Percentiles rank a stretch among this genome's conserved stretches.
Conservation (phyloP, 1,140 invertebrate genomes). For the Brachionus calyciflorus region DNA sequence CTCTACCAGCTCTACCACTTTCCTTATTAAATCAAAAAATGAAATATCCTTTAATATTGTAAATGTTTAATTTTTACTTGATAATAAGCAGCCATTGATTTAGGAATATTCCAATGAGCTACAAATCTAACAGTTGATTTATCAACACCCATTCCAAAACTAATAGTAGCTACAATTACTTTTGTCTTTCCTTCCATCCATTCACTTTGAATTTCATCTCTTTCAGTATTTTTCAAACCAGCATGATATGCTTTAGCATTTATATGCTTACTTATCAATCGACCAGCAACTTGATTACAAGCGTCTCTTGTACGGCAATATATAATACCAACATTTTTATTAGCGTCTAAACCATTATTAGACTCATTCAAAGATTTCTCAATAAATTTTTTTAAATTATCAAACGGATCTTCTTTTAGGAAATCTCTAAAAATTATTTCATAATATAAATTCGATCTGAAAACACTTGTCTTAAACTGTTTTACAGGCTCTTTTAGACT, state of each 20-base stretch:
- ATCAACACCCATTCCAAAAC: slow-evolving; percentile 75
- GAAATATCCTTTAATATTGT: neutral
- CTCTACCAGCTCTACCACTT: slow-evolving; percentile 47
- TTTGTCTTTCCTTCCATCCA: slow-evolving; percentile 51
- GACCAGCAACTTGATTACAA: slow-evolving; percentile 66
- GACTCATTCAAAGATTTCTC: slow-evolving; percentile 54
- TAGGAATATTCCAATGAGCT: slow-evolving; percentile 47
- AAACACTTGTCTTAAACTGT: slow-evolving; percentile 67
- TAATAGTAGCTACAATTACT: slow-evolving; percentile 66
- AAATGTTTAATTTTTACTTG: neutral
- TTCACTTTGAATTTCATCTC: slow-evolving; percentile 43
- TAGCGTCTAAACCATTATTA: slow-evolving; percentile 52
- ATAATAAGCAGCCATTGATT: slow-evolving; percentile 47
- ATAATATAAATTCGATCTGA: slow-evolving; percentile 70
- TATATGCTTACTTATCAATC: slow-evolving; percentile 64
- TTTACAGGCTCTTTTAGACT: slow-evolving; percentile 63
- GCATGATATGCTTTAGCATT: slow-evolving; percentile 68
- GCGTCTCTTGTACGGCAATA: slow-evolving; percentile 70
- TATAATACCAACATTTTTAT: slow-evolving; percentile 68
- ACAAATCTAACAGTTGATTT: slow-evolving; percentile 67
- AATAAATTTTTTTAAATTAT: slow-evolving; percentile 73
- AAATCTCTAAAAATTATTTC: slow-evolving; percentile 76
- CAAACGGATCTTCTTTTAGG: slow-evolving; percentile 70
- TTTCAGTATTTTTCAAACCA: slow-evolving; percentile 60
- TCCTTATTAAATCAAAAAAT: neutral